Percentiles rank a stretch among this genome's conserved stretches.
These are phyloP conservation scores for Crepidodera aurea DNA, from an alignment of 2,888 invertebrate genomes.

Conservation along the genomic window DNA sequence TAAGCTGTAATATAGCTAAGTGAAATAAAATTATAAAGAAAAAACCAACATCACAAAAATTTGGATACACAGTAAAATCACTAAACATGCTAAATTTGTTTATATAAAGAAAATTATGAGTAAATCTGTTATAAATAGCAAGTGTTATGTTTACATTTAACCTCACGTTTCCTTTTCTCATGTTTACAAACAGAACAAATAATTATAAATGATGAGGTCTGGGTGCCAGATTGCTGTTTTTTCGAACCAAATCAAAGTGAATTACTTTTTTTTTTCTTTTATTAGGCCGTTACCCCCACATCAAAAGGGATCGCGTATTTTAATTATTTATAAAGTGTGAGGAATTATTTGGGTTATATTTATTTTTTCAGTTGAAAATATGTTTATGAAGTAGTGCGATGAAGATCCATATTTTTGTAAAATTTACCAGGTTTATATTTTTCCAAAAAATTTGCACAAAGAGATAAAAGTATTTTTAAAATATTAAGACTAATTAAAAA, in stretches of 20 bases:
- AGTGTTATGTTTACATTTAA: constrained; percentile 15
- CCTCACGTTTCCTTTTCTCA: constrained; percentile 22
- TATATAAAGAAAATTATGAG: background rate
- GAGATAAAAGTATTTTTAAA: no score
- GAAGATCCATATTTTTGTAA: no score
- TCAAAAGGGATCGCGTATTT: background rate
- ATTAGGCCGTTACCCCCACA: background rate
- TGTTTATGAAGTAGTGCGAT: no score
- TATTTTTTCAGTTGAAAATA: no score
- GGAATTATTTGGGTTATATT: no score
- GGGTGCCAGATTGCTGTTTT: constrained; percentile 15
- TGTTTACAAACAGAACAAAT: constrained; percentile 18
- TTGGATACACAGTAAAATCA: background rate
- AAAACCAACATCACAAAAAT: no score
- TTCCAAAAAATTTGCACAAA: no score
- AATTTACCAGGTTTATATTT: no score
- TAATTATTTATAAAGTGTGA: no score
- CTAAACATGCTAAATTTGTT: constrained; percentile 11
- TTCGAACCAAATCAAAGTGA: constrained; percentile 2
- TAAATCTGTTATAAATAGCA: constrained; percentile 17
- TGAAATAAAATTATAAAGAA: no score
- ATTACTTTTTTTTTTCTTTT: constrained; percentile 1
- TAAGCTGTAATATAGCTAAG: no score
- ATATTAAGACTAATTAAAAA: no score
- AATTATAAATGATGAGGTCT: constrained; percentile 25